A percentile compares a stretch with the other conserved stretches of the same genome.
Evolutionary conservation across 1,140 invertebrate species (phyloP).

Genomic region (Nasonia giraulti): DNA sequence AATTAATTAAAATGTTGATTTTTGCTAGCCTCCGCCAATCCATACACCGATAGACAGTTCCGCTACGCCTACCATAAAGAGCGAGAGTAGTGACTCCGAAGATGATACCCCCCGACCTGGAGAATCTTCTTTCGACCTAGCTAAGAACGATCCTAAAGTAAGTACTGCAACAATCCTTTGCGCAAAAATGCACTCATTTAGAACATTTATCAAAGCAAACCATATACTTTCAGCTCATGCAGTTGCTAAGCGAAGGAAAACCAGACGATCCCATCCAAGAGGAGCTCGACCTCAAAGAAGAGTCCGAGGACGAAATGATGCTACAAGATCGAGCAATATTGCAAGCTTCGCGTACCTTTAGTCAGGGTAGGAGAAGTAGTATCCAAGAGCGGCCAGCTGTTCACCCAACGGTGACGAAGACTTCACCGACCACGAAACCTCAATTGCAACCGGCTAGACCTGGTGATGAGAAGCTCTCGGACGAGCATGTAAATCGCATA

Average conservation of each 20-base stretch:
- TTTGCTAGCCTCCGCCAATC: not conserved
- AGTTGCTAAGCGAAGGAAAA: slow-evolving; percentile 50
- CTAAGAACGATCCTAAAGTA: slow-evolving; percentile 67
- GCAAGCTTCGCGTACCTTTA: not conserved
- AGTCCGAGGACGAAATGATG: slow-evolving; percentile 45
- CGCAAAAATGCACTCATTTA: not conserved
- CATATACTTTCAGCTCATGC: slow-evolving; percentile 55
- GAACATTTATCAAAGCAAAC: not conserved
- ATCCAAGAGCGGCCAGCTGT: not conserved
- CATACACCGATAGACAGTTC: not conserved
- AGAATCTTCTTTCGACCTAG: slow-evolving; percentile 66
- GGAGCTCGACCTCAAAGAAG: slow-evolving; percentile 49
- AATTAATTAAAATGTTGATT: not conserved
- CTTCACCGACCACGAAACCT: not conserved
- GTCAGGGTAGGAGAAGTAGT: not conserved
- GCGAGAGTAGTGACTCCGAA: slow-evolving; percentile 56
- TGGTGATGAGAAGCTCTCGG: slow-evolving; percentile 48
- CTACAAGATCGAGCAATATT: slow-evolving; percentile 27
- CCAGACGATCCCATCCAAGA: not conserved
- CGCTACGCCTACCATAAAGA: slow-evolving; percentile 40
- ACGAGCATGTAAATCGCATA: slow-evolving; percentile 58
- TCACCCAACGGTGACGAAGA: not conserved
- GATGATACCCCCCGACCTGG: slow-evolving; percentile 52
- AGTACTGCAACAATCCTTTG: not conserved
- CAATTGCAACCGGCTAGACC: not conserved